These are phyloP conservation scores for Atlantisia rogersi DNA, from an alignment of 2,113 vertebrate genomes.

Conservation along the genomic window DNA sequence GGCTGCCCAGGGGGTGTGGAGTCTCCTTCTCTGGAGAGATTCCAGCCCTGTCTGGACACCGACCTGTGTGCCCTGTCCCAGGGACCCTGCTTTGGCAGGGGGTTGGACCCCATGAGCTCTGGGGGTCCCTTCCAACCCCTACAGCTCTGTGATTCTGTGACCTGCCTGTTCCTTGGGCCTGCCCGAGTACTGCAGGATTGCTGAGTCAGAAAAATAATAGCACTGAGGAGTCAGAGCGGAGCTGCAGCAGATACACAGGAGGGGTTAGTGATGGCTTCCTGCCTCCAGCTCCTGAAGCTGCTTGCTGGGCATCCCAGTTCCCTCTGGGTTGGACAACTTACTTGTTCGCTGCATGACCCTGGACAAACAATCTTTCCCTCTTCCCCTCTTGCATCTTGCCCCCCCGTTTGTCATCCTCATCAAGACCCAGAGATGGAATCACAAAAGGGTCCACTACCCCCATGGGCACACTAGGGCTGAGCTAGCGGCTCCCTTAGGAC, in stretches of 20 bases:
- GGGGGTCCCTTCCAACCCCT: too few species aligned
- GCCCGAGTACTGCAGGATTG: fast-evolving
- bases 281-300: not conserved
- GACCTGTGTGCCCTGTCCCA: too few species aligned
- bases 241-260: fast-evolving
- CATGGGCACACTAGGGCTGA: fast-evolving
- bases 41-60: too few species aligned
- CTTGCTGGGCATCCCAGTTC: not conserved
- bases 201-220: not conserved
- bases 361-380: not conserved
- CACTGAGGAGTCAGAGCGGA: not conserved
- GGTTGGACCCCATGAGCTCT: too few species aligned
- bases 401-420: not conserved
- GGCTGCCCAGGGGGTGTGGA: too few species aligned
- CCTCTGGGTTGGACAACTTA: too few species aligned
- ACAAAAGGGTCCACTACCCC: fast-evolving
- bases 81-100: too few species aligned
- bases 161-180: not conserved
- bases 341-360: not conserved
- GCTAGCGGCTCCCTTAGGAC: not conserved
- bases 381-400: fast-evolving
- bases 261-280: not conserved
- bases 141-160: too few species aligned
- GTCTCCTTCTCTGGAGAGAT: too few species aligned
- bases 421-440: not conserved